Conservation (phyloP, 2,888 invertebrate species). For the Ectemnius lituratus region DNA sequence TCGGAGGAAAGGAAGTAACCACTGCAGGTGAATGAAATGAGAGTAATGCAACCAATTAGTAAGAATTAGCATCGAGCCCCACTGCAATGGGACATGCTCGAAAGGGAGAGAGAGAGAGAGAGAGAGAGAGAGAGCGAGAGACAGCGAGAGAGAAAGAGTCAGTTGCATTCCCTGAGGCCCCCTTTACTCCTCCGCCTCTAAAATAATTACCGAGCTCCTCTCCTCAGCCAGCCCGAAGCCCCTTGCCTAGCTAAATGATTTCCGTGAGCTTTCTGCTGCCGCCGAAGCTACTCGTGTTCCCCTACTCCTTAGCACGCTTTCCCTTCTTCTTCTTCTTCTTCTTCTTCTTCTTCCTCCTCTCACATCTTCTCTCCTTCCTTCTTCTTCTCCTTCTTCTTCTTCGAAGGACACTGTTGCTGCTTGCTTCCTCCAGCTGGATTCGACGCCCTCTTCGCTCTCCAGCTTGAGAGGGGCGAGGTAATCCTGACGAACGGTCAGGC, state of each 20-base stretch:
- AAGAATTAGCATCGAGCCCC: slow-evolving; percentile 60
- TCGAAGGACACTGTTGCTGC: not conserved
- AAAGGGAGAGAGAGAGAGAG: not conserved
- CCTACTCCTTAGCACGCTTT: no score
- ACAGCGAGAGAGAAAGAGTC: no score
- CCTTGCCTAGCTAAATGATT: slow-evolving; percentile 52
- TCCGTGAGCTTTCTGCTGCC: slow-evolving; percentile 34
- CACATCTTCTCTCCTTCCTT: no score
- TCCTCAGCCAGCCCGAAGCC: slow-evolving; percentile 4
- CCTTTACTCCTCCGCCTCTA: slow-evolving; percentile 24
- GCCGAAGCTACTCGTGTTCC: not conserved
- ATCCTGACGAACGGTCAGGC: slow-evolving; percentile 56
- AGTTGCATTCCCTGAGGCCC: slow-evolving; percentile 25
- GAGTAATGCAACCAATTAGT: slow-evolving; percentile 63
- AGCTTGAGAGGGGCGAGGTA: slow-evolving; percentile 28
- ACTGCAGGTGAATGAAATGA: slow-evolving; percentile 55
- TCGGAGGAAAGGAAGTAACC: slow-evolving; percentile 25
- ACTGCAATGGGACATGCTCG: not conserved
- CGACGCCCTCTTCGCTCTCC: no score
- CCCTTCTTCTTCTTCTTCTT: no score
- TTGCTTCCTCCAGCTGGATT: not conserved
- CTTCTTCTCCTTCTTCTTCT: no score
- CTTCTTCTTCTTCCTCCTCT: no score
- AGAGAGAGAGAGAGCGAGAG: slow-evolving; percentile 5
- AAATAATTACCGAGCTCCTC: slow-evolving; percentile 53